Percentiles rank a stretch among this genome's conserved stretches.
Conservation (phyloP, 2,797 vertebrate genomes). For the Arnoldichthys spilopterus region DNA sequence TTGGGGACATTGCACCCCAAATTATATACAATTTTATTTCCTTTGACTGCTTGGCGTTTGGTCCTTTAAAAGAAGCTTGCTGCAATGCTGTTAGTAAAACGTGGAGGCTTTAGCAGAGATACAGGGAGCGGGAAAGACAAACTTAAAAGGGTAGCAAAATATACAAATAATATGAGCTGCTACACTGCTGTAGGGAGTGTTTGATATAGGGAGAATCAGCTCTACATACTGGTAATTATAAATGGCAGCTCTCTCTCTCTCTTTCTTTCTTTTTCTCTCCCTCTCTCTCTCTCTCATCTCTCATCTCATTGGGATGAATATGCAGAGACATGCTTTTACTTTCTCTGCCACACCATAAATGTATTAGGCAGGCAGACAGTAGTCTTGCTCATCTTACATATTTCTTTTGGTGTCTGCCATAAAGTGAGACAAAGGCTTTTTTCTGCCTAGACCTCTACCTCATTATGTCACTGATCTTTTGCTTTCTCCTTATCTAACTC, state of each 20-base stretch:
- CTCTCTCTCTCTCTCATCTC: conserved; percentile 6
- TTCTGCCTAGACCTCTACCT: neutral
- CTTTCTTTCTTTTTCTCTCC: conserved; percentile 5
- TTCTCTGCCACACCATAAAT: conserved; percentile 20
- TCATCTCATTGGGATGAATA: conserved; percentile 28
- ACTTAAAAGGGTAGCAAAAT: conserved; percentile 5
- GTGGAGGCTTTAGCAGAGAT: conserved; percentile 68
- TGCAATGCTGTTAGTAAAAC: conserved; percentile 64
- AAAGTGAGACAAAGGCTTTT: neutral
- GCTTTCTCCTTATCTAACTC: neutral
- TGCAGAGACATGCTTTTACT: conserved; percentile 32
- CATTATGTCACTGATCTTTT: neutral
- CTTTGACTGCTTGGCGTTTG: conserved; percentile 70
- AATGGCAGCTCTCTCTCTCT: conserved; percentile 55
- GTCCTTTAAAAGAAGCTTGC: conserved; percentile 71
- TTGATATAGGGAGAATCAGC: conserved; percentile 78
- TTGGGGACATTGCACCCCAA: neutral
- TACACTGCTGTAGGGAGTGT: conserved; percentile 76
- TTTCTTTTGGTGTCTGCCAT: neutral
- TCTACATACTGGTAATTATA: conserved; percentile 87
- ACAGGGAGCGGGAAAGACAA: neutral
- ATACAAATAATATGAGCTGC: conserved; percentile 67
- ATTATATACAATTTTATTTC: neutral
- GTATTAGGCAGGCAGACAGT: conserved; percentile 18
- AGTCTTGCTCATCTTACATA: neutral